Conservation (phyloP, 2,113 vertebrate species). For the Rhinopomastus cyanomelas region DNA sequence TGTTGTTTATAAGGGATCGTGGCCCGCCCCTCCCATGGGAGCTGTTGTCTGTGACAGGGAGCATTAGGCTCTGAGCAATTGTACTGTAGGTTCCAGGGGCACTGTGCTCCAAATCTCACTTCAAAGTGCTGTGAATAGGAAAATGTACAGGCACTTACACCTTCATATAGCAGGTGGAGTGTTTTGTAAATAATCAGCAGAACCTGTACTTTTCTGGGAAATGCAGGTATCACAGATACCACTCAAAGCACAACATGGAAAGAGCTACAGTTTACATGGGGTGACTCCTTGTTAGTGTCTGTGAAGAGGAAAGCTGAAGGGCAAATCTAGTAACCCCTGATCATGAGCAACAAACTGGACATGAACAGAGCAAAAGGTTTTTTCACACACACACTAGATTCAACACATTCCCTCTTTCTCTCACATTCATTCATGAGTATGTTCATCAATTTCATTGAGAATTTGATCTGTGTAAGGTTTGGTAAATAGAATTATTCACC, state of each 20-base stretch:
- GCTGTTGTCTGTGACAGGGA: conserved; percentile 25
- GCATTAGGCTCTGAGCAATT: conserved; percentile 25
- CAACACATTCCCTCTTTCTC: neutral
- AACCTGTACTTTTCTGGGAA: neutral
- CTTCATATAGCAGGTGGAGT: neutral
- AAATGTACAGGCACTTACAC: neutral
- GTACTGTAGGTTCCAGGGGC: neutral
- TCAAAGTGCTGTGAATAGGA: neutral
- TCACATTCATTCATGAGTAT: neutral
- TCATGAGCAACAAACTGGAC: neutral
- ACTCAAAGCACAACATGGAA: neutral
- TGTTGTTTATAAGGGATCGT: conserved; percentile 22
- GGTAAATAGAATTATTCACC: neutral
- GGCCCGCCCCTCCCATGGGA: neutral
- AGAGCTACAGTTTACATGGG: neutral
- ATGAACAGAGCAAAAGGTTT: neutral
- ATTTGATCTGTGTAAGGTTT: neutral
- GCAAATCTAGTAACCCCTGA: neutral
- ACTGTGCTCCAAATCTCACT: neutral
- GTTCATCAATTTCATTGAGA: conserved; percentile 1
- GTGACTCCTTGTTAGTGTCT: neutral
- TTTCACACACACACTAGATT: neutral
- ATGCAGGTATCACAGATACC: neutral
- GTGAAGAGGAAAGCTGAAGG: neutral
- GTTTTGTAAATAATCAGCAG: neutral